Evolutionary conservation across 2,113 vertebrate genomes (phyloP), one percentile per base, ranked within the genome.

Genomic region (Corynorhinus townsendii): DNA sequence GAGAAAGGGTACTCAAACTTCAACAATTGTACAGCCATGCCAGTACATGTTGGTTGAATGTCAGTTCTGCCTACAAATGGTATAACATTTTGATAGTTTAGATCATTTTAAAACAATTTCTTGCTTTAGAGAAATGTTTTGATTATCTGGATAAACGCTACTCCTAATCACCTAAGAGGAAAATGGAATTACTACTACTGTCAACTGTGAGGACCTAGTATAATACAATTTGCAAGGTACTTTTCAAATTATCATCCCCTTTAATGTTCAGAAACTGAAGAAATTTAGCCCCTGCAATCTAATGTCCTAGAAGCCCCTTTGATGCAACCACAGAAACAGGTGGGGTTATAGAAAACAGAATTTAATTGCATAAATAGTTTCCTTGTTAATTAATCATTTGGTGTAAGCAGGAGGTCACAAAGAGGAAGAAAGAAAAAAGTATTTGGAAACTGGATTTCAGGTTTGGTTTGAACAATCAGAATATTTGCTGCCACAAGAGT

Each of bases 331-430:
- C 40, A 85, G 35, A 94, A 90, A 16, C 86, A 79, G 35, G 19
- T 35, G 7, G 33, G 35, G 10, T 86, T 87, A 47, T 24, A 83
- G n/a, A 95, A 79, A 87, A 71, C 62, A 49, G 90, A 93, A 83
- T 79, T 83, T 83, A 77, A 83, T 84, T 73, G 45, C 45, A 59
- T 45, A 59, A 90, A 73, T 82, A 22, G 33, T 75, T 83, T 79
- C 35, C 68, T 56, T 95, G 54, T 93, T 38, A 52, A 71, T 93
- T 54, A 88, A 38, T 66, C 45, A 82, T 77, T 52, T 82, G n/a
- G 9, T 86, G 22, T 96, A 89, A 89, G 75, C 5, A 81, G 95
- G 93, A 86, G 30, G 19, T 77, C 73, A 83, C 11, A 49, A 94
- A 94, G 47, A 85, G 24, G 33, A 80, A 28, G 30, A 11, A 26